These are phyloP conservation scores for Chalcosyrphus nemorum DNA, from an alignment of 2,888 invertebrate genomes.

Conservation along the genomic window DNA sequence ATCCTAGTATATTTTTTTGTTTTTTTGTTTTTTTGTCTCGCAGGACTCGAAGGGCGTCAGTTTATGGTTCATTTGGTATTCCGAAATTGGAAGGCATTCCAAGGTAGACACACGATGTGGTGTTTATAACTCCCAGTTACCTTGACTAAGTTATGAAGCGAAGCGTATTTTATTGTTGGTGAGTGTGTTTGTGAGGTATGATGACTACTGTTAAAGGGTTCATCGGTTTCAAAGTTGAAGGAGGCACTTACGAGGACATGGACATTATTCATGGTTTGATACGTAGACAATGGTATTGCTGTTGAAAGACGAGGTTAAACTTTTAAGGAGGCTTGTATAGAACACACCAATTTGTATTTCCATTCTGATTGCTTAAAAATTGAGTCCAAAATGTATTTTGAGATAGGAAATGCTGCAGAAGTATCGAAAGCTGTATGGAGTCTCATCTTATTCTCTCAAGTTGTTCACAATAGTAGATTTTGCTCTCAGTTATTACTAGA, in stretches of 20 bases:
- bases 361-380: too few species aligned
- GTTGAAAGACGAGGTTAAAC: background rate
- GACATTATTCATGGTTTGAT: background rate
- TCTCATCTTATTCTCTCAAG: too few species aligned
- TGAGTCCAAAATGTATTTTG: too few species aligned
- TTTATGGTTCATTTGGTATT: slow-evolving; percentile 68
- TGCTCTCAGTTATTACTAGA: too few species aligned
- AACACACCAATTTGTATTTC: too few species aligned
- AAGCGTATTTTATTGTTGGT: background rate
- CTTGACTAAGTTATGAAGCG: slow-evolving; percentile 64
- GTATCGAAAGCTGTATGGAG: too few species aligned
- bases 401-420: too few species aligned
- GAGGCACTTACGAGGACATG: background rate
- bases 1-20: slow-evolving; percentile 47
- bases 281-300: background rate
- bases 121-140: slow-evolving; percentile 68
- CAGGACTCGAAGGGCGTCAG: slow-evolving; percentile 36
- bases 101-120: slow-evolving; percentile 46
- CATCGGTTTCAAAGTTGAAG: slow-evolving; percentile 16
- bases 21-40: too few species aligned
- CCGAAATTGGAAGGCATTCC: slow-evolving; percentile 55
- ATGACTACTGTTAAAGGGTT: slow-evolving; percentile 35
- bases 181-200: background rate
- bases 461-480: too few species aligned
- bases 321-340: background rate